Evolutionary conservation across 2,888 invertebrate genomes (phyloP).

Genomic region (Gerris lacustris): DNA sequence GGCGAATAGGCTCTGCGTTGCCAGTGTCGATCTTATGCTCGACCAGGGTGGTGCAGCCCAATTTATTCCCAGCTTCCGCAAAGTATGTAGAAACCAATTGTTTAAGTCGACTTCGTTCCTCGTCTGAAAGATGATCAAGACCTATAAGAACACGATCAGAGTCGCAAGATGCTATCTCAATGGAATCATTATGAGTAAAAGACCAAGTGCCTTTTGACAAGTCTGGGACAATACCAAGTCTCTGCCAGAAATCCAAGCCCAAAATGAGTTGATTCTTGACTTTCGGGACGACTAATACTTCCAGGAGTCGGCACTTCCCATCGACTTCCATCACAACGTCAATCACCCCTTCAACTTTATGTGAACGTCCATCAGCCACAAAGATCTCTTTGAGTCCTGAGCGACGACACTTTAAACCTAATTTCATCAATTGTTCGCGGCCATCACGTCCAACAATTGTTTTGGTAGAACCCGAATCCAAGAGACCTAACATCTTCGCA

Average conservation of each 20-base stretch:
- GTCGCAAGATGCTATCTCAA: neutral
- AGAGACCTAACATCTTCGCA: neutral
- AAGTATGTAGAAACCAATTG: neutral
- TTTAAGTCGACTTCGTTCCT: neutral
- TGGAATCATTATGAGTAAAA: neutral
- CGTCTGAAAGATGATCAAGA: neutral
- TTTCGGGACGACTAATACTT: neutral
- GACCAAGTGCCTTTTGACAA: neutral
- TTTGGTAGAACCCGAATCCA: neutral
- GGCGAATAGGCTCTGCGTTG: neutral
- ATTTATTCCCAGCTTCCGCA: neutral
- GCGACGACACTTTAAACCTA: neutral
- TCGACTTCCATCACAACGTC: neutral
- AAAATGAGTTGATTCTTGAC: neutral
- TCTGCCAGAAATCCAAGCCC: too few relatives aligned
- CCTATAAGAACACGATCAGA: neutral
- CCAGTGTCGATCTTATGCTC: neutral
- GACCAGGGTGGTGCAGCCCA: neutral
- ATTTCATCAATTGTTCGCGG: too few relatives aligned
- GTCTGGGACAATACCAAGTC: neutral
- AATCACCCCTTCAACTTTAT: neutral
- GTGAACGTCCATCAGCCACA: neutral
- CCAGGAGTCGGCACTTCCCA: neutral
- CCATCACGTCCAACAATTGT: neutral
- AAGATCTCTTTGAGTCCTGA: neutral